Conservation (phyloP, 2,113 vertebrate genomes). For the Trematocara nigrifrons region DNA sequence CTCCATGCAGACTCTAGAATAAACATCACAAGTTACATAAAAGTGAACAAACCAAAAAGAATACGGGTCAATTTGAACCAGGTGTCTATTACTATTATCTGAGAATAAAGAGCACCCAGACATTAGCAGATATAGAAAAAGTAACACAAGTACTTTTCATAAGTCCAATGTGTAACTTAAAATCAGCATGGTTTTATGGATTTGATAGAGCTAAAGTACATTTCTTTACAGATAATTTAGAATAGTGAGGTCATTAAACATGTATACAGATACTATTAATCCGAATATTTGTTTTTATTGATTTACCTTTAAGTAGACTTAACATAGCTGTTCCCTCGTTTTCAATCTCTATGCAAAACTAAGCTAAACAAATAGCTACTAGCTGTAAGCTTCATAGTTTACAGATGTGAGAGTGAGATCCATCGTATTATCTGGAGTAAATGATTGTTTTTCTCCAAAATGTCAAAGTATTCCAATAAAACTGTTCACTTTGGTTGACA, state of each 20-base stretch:
- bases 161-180: background rate
- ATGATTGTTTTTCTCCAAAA: background rate
- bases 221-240: background rate
- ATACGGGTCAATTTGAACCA: background rate
- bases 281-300: background rate
- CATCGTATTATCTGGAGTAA: background rate
- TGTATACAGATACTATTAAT: background rate
- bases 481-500: background rate
- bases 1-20: background rate
- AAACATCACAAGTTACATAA: background rate
- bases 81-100: background rate
- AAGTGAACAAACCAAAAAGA: background rate
- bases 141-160: background rate
- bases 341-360: background rate
- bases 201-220: background rate
- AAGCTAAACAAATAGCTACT: background rate
- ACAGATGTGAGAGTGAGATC: background rate
- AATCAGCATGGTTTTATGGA: background rate
- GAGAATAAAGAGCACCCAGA: background rate
- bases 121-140: background rate
- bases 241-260: background rate
- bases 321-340: background rate
- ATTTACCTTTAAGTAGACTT: background rate
- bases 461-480: background rate
- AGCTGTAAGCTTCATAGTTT: background rate